Evolutionary conservation across 2,797 vertebrate species (phyloP).

Genomic region (Passerculus sandwichensis): DNA sequence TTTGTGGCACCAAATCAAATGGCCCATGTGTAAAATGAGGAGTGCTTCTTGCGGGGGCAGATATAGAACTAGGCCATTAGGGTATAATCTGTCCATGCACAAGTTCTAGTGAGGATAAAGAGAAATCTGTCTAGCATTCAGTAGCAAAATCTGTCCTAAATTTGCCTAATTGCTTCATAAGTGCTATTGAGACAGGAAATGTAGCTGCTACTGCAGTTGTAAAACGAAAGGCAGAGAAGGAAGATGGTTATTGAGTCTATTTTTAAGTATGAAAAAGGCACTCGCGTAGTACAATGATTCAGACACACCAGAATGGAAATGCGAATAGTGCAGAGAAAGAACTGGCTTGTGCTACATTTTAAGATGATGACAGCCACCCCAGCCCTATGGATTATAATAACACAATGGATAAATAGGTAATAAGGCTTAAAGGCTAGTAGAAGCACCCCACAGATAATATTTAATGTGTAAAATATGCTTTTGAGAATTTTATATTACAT

Average conservation of each 20-base stretch:
- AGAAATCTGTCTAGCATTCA: constrained; percentile 60
- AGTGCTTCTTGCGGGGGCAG: neutral
- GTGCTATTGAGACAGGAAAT: constrained; percentile 59
- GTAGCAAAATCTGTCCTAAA: constrained; percentile 44
- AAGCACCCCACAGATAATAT: neutral
- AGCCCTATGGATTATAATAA: neutral
- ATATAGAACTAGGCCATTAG: constrained; percentile 14
- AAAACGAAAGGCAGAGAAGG: constrained; percentile 54
- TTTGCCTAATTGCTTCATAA: constrained; percentile 60
- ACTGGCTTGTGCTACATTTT: neutral
- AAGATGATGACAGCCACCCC: neutral
- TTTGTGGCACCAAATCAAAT: constrained; percentile 46
- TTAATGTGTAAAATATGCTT: neutral
- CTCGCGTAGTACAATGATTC: neutral
- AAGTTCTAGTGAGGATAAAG: neutral
- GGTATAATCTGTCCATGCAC: neutral
- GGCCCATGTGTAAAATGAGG: neutral
- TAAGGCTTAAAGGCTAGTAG: neutral
- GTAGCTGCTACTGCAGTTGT: constrained; percentile 53
- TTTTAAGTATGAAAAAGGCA: constrained; percentile 55
- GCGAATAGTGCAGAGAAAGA: neutral
- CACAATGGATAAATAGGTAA: neutral
- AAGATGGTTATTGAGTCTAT: constrained; percentile 60
- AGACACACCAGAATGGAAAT: constrained; percentile 23
- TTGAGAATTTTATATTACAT: neutral